Conservation (phyloP, 92 coral and sea anemone genomes). For the Diadumene lineata region DNA sequence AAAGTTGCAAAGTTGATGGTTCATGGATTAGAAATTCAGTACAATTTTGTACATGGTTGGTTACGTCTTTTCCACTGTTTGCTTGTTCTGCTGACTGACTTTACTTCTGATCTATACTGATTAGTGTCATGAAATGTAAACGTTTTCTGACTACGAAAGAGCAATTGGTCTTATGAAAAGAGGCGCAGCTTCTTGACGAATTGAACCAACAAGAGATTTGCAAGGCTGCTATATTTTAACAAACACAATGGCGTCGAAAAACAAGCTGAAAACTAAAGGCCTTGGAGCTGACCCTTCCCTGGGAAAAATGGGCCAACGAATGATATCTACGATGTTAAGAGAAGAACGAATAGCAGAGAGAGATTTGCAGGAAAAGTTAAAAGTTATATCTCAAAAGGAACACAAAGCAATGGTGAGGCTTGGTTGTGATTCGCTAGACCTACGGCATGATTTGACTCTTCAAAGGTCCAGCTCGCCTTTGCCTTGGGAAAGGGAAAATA, state of each 20-base stretch:
- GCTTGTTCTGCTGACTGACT: no score
- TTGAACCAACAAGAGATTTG: no score
- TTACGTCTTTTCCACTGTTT: no score
- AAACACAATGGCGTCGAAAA: constrained; percentile 44
- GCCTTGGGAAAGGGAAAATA: constrained; percentile 1
- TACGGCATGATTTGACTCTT: constrained; percentile 54
- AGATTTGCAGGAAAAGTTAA: constrained; percentile 72
- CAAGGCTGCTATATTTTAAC: no score
- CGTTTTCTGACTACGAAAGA: no score
- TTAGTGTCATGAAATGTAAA: no score
- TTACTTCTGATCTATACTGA: no score
- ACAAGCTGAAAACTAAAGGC: constrained; percentile 44
- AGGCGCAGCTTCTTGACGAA: no score
- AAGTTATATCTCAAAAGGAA: constrained; percentile 55
- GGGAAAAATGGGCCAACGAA: constrained; percentile 54
- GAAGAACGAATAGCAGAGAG: constrained; percentile 72
- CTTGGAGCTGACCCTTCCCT: constrained; percentile 50
- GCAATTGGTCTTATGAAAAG: no score
- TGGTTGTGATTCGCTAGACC: constrained; percentile 59
- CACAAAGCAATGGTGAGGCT: constrained; percentile 68
- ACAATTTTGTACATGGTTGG: no score
- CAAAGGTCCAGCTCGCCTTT: constrained; percentile 30
- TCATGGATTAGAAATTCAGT: no score
- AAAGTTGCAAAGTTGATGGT: no score
- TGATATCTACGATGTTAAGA: constrained; percentile 53